A percentile compares a stretch with the other conserved stretches of the same genome.
phyloP scores from a whole-genome alignment of 1,140 invertebrate genomes.

The Dendroctonus valens region DNA sequence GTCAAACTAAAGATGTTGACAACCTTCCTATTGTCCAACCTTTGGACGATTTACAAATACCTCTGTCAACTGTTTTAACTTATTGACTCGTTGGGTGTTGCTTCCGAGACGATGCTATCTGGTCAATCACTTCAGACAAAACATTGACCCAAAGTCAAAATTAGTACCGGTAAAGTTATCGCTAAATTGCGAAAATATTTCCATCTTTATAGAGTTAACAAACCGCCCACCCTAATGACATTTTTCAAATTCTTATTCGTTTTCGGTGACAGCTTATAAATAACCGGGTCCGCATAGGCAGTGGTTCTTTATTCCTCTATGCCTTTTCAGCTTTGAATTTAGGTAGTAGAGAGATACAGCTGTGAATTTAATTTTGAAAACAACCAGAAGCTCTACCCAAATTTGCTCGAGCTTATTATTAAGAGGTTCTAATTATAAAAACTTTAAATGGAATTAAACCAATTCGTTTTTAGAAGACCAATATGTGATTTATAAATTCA shows the following conservation, averaged over 20 bases:
- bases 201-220: constrained; percentile 38
- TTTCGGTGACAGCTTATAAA: constrained; percentile 40
- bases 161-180: constrained; percentile 21
- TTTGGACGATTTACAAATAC: too few relatives aligned
- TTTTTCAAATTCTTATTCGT: constrained; percentile 37
- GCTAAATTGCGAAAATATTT: constrained; percentile 26
- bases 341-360: constrained; percentile 22
- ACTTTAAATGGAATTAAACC: background rate
- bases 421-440: background rate
- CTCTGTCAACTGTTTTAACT: constrained; percentile 1
- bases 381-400: too few relatives aligned
- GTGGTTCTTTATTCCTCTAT: constrained; percentile 32
- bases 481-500: too few relatives aligned
- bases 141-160: constrained; percentile 21
- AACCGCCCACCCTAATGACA: constrained; percentile 42
- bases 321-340: constrained; percentile 10
- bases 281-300: constrained; percentile 32
- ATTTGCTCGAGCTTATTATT: too few relatives aligned
- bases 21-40: background rate
- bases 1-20: too few relatives aligned
- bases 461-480: background rate
- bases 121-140: constrained; percentile 19
- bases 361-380: too few relatives aligned
- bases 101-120: constrained; percentile 26
- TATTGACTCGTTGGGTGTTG: constrained; percentile 6